phyloP scores from a whole-genome alignment of 2,113 vertebrate species.

The Edolisoma coerulescens region DNA sequence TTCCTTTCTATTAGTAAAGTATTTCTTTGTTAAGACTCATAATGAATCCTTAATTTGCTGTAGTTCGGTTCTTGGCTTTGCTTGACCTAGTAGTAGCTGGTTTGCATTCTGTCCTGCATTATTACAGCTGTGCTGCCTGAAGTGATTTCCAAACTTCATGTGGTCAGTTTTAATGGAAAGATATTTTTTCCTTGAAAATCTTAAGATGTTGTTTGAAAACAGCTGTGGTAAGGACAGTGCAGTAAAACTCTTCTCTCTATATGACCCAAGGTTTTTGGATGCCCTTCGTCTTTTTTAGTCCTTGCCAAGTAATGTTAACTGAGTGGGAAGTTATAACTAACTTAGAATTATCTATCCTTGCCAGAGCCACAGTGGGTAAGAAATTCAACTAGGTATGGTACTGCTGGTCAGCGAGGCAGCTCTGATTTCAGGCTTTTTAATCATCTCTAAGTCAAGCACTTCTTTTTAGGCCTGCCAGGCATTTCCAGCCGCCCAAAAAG shows the following conservation, averaged over 20 bases:
- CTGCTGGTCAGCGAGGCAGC: not conserved
- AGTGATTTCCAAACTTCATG: not conserved
- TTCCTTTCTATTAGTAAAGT: not conserved
- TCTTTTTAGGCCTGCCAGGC: not conserved
- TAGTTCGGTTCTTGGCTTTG: not conserved
- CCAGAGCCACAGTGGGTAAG: not conserved
- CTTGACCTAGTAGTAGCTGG: not conserved
- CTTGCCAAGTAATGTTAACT: not conserved
- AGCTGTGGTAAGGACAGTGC: not conserved
- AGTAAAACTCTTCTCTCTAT: not conserved
- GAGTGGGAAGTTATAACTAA: not conserved
- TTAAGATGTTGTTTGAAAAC: not conserved
- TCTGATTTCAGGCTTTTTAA: not conserved
- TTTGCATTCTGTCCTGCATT: not conserved
- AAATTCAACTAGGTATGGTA: not conserved
- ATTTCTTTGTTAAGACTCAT: not conserved
- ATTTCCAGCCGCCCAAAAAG: not conserved
- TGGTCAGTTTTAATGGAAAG: not conserved
- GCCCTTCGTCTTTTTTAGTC: not conserved
- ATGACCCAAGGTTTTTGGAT: not conserved
- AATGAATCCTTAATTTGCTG: not conserved
- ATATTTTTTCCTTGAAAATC: not conserved
- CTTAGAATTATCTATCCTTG: not conserved
- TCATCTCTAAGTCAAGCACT: not conserved
- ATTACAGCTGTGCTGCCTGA: not conserved